Base-by-base conservation (phyloP, 64 coral and sea anemone species). In the Stichodactyla mertensii region DNA sequence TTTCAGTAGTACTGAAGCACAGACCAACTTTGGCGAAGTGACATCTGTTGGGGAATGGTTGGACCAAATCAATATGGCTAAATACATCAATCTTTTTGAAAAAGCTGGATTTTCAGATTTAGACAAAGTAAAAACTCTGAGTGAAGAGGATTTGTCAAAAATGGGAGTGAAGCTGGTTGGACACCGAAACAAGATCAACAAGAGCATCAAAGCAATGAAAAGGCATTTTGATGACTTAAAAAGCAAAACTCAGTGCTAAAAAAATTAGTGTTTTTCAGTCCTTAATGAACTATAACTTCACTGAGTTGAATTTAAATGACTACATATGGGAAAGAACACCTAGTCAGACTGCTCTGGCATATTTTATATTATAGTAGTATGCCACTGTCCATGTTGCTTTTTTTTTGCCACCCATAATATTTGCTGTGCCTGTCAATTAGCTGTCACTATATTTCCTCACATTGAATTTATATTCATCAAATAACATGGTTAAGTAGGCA, bases 121-220 rank as follows among this genome's bases (percentile, higher is more conserved):
- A 54, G 85, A 89, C 62, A 82, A 99, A 60, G 88, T 99, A 7
- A 78, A 60, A 57, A 54, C 28, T 9, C 86, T 99, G 18, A 85
- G 66, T 6, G 93, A 99, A 58, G 69, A 78, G 6, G 90, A 99
- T 22, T 62, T 99, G 55, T 81, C 59, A 69, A 51, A 52, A 78
- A 85, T 99, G 27, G 97, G 97, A 23, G 57, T 99, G 52, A 90
- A 82, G 52, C 78, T 99, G 66, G 92, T 99, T 86, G 97, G 97
- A 23, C 97, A 99, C 62, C 87, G 93, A 6, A 99, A 99, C 57
- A 99, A 99, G 74, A 95, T 99, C 7, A 87, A 71, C 8, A 99
- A 99, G 88, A 94, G 97, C 31, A 99, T 99, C 77, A 94, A 88
- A 82, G 90, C 89, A 53, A 89, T 94, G 88, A 91, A 92, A 26